A percentile compares a stretch with the other conserved stretches of the same genome.
Evolutionary conservation across 2,113 vertebrate genomes (phyloP).

Genomic region (Ptyas mucosa): DNA sequence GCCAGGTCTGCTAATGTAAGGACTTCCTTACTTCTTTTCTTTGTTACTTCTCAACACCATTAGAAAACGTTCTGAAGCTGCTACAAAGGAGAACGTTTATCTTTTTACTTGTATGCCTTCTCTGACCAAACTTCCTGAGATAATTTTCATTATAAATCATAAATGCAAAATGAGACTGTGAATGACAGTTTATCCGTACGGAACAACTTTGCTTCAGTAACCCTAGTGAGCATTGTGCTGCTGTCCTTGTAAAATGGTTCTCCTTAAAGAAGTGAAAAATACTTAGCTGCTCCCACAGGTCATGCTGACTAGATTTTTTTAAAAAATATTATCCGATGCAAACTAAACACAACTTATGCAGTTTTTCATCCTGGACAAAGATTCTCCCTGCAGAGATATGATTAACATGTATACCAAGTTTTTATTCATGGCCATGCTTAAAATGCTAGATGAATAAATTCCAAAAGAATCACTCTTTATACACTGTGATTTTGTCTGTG

Average conservation of each 20-base stretch:
- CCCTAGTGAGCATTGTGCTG: background rate
- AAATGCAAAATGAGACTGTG: background rate
- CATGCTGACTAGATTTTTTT: slow-evolving; percentile 1
- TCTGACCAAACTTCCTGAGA: background rate
- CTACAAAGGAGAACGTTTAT: background rate
- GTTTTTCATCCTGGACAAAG: slow-evolving; percentile 33
- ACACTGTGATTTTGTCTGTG: background rate
- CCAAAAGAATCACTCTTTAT: slow-evolving; percentile 1
- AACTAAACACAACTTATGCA: slow-evolving; percentile 15
- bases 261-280: background rate
- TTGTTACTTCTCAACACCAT: background rate
- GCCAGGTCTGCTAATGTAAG: background rate
- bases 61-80: background rate
- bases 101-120: background rate
- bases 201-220: background rate
- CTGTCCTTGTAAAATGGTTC: slow-evolving; percentile 4
- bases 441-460: slow-evolving; percentile 39
- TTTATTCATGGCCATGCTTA: slow-evolving; percentile 27
- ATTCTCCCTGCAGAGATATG: background rate
- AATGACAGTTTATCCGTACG: slow-evolving; percentile 14
- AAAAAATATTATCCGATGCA: slow-evolving; percentile 19
- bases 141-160: slow-evolving; percentile 20
- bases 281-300: background rate
- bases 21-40: background rate
- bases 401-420: background rate